Evolutionary conservation across 2,113 vertebrate species (phyloP).

Genomic region (Pandion haliaetus): DNA sequence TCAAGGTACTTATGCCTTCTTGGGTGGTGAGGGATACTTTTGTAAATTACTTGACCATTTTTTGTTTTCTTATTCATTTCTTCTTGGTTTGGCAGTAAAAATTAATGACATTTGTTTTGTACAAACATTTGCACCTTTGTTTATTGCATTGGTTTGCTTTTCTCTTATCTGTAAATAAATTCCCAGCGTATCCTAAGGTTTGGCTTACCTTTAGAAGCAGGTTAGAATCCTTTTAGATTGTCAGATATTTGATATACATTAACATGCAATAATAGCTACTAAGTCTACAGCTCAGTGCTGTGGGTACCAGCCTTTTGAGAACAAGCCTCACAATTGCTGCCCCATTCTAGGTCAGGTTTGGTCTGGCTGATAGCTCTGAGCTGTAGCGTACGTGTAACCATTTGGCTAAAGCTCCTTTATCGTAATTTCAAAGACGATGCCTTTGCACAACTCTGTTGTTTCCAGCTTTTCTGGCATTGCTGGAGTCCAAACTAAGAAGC

Average conservation of each 20-base stretch:
- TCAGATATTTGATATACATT: not conserved
- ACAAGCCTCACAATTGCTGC: not conserved
- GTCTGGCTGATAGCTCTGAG: not conserved
- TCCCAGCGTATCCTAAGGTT: not conserved
- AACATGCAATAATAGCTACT: not conserved
- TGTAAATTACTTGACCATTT: not conserved
- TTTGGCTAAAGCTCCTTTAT: not conserved
- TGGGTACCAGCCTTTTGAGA: not conserved
- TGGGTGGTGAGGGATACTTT: not conserved
- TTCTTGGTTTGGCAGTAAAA: not conserved
- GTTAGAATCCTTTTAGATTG: not conserved
- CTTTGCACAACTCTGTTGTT: not conserved
- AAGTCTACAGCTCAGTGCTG: not conserved
- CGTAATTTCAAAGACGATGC: not conserved
- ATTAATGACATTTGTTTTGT: not conserved
- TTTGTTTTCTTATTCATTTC: not conserved
- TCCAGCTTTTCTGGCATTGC: not conserved
- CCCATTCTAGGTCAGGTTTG: not conserved
- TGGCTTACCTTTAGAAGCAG: not conserved
- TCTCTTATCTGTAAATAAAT: not conserved
- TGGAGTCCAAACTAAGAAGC: not conserved
- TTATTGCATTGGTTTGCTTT: not conserved
- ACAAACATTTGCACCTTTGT: not conserved
- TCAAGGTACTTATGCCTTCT: not conserved
- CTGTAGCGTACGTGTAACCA: fast-evolving